Evolutionary conservation across 2,888 invertebrate genomes (phyloP), one percentile per base, ranked within the genome.

Genomic region (Stenodema calcarata): DNA sequence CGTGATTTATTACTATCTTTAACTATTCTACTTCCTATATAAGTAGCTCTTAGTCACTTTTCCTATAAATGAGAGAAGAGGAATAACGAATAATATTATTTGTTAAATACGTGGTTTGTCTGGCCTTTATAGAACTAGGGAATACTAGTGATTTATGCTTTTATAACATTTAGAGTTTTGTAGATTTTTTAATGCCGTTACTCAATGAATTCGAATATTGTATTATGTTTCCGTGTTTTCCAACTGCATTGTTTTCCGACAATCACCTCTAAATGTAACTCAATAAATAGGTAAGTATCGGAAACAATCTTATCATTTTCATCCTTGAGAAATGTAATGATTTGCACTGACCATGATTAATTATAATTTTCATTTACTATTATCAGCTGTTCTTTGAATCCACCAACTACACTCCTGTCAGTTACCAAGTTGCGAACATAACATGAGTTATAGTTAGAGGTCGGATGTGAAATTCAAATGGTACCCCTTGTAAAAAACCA

Each of bases 1-100:
- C 79, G 78, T 79, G 79, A 86, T 86, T 86, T 86, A 79, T 79
- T 79, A 30, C 47, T 86, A 79, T 79, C 69, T 86, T 86, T 44
- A 18, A 86, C 35, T 42, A 62, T 62, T 62, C 62, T 62, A 62
- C 62, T 62, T 62, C 62, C 62, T 62, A 62, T 62, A 78, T 86
- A 86, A 84, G 23, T 62, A 62, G 62, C 23, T 62, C 0, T 69
- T 75, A 84, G 86, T 86, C 79, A 86, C 79, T 79, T 54, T 79
- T 62, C 44, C 42, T 69, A 41, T 70, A 23, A 42, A n/a, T 35
- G 30, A 86, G 44, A 73, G 41, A 30, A 75, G 28, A 70, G 28
- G 28, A 69, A 62, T 41, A 41, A 82, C 27, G 27, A 18, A 82
- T 42, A 62, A 30, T 41, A 42, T 79, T 27, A 79, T 79, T 44